Conservation (phyloP, 2,888 invertebrate genomes). For the Chaetogeoica ovagalla region DNA sequence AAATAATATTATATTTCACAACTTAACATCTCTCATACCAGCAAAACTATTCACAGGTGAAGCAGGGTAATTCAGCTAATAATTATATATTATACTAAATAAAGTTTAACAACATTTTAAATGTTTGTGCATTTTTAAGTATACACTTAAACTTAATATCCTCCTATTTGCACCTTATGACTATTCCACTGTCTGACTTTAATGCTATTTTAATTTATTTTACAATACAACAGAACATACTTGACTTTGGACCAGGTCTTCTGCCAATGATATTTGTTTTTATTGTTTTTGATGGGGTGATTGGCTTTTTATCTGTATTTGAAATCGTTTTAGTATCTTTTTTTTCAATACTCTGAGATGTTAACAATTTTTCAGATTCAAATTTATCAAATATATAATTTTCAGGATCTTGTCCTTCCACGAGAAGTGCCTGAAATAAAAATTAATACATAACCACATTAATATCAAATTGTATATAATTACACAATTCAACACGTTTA, state of each 20-base stretch:
- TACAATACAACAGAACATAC: constrained; percentile 3
- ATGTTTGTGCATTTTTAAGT: no score
- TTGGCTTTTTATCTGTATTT: constrained; percentile 14
- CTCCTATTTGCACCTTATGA: no score
- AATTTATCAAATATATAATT: constrained; percentile 67
- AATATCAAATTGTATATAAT: not conserved
- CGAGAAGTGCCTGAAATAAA: constrained; percentile 60
- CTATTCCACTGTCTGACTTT: no score
- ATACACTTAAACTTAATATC: no score
- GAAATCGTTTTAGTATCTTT: constrained; percentile 12
- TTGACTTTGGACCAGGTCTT: constrained; percentile 34
- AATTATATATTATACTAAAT: no score
- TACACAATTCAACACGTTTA: not conserved
- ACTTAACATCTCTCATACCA: no score
- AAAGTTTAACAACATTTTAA: no score
- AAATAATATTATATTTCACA: no score
- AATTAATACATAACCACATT: not conserved
- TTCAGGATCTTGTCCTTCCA: constrained; percentile 69
- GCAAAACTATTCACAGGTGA: no score
- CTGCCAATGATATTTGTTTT: constrained; percentile 21
- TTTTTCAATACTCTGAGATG: constrained; percentile 38
- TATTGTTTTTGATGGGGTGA: constrained; percentile 12
- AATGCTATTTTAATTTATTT: no score
- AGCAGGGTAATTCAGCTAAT: no score
- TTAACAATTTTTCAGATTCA: constrained; percentile 60